Conservation (phyloP, 2,797 vertebrate genomes). For the Silurus aristotelis region DNA sequence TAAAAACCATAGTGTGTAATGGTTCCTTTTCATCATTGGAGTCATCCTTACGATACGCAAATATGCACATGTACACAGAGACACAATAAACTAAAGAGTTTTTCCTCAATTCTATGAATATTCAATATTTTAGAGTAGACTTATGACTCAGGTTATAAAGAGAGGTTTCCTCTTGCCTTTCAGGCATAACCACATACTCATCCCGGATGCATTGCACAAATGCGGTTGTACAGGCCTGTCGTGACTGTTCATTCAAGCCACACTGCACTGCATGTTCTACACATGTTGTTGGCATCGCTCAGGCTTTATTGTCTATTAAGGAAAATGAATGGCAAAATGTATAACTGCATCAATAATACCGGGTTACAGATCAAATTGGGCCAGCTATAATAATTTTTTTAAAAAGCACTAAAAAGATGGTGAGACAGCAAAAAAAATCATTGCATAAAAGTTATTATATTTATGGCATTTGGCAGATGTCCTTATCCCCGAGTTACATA, state of each 20-base stretch:
- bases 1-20: neutral
- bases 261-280: neutral
- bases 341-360: neutral
- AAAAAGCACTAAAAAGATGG: neutral
- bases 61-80: no score
- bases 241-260: neutral
- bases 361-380: neutral
- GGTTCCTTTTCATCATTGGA: neutral
- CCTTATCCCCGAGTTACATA: no score
- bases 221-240: neutral
- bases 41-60: neutral
- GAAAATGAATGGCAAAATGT: neutral
- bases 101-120: neutral
- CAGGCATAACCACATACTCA: neutral
- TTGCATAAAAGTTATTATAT: neutral
- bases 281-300: neutral
- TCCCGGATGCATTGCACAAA: neutral
- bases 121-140: neutral
- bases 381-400: neutral
- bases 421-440: neutral
- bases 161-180: neutral
- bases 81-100: neutral
- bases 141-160: neutral
- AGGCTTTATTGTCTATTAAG: neutral
- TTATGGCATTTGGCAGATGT: no score